Evolutionary conservation across 2,888 invertebrate genomes (phyloP).

Genomic region (Lathronympha strigana): DNA sequence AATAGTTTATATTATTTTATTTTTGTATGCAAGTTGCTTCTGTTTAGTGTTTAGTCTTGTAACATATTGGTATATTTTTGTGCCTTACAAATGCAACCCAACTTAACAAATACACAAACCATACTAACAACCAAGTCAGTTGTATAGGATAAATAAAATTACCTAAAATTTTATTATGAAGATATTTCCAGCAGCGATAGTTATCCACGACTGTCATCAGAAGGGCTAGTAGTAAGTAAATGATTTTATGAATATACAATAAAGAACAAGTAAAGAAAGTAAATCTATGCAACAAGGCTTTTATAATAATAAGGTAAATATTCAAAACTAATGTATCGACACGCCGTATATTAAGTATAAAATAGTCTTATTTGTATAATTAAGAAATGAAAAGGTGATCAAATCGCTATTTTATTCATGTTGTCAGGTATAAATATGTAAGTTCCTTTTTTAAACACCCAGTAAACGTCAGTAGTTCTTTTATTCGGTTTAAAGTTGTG

Average conservation of each 20-base stretch:
- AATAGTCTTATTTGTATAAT: neutral
- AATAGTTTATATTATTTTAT: neutral
- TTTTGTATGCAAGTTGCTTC: neutral
- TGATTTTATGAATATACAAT: no score
- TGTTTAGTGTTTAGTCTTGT: neutral
- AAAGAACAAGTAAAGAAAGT: no score
- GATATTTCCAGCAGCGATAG: no score
- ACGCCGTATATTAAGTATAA: neutral
- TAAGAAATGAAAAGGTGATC: neutral
- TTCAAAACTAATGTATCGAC: neutral
- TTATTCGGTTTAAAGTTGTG: neutral
- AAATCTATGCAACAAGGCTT: no score
- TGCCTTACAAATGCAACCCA: no score
- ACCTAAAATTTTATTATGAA: no score
- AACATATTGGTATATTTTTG: neutral
- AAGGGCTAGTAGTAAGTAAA: no score
- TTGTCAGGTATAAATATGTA: slow-evolving; percentile 4
- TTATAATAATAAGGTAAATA: neutral
- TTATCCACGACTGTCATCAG: no score
- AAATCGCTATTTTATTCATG: neutral
- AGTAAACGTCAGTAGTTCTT: neutral
- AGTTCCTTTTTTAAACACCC: slow-evolving; percentile 3
- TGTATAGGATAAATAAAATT: no score
- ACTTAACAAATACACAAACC: no score
- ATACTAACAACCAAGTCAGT: no score